Percentiles rank a stretch among this genome's conserved stretches.
Conservation (phyloP, 2,888 invertebrate species). For the Penaeus monodon region DNA sequence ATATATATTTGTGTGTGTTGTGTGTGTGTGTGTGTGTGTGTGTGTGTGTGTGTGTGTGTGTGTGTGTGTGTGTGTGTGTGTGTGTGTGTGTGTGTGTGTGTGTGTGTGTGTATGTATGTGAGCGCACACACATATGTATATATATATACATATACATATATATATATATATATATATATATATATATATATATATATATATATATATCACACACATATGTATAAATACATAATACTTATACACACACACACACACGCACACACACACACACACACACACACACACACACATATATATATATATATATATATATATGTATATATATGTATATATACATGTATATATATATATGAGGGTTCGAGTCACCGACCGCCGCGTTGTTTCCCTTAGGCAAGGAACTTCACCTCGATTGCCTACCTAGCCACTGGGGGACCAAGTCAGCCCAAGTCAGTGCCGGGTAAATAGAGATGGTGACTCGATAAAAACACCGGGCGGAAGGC, state of each 20-base stretch:
- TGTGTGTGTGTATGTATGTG: constrained; percentile 15
- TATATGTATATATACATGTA: too few relatives aligned
- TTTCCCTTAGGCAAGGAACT: too few relatives aligned
- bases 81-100: constrained; percentile 14
- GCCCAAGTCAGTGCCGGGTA: too few relatives aligned
- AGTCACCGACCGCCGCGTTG: too few relatives aligned
- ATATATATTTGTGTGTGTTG: neutral
- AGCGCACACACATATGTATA: constrained; percentile 7
- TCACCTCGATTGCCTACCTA: too few relatives aligned
- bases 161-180: neutral
- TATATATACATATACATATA: neutral
- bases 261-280: neutral
- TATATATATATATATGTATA: neutral
- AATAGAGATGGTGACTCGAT: too few relatives aligned
- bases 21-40: neutral
- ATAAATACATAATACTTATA: neutral
- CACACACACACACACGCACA: neutral
- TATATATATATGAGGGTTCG: too few relatives aligned
- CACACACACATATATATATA: neutral
- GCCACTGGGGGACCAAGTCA: too few relatives aligned
- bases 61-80: constrained; percentile 6
- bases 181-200: neutral
- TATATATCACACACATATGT: too few relatives aligned
- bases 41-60: neutral
- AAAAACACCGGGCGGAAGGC: too few relatives aligned